These are phyloP conservation scores for Griposia aprilina DNA, from an alignment of 2,888 invertebrate genomes.

Conservation along the genomic window DNA sequence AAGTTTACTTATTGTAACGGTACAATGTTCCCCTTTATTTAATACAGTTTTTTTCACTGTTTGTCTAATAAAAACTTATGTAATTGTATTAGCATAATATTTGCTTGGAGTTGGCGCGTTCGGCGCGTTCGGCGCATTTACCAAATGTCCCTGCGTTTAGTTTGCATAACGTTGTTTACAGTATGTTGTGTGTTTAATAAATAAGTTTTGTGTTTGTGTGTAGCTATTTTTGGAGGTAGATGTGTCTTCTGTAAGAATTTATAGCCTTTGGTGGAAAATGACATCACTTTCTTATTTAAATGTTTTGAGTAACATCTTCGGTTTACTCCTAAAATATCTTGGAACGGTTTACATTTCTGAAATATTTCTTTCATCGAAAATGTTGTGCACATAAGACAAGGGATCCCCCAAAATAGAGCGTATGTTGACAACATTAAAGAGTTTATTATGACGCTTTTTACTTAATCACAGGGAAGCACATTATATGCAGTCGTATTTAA, in stretches of 20 bases:
- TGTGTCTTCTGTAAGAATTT: neutral
- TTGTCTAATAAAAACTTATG: conserved; percentile 67
- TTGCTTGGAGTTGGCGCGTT: conserved; percentile 43
- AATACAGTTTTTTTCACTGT: conserved; percentile 63
- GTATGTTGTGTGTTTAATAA: conserved; percentile 37
- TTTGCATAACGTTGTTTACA: conserved; percentile 42
- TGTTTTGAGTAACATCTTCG: neutral
- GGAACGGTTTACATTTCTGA: neutral
- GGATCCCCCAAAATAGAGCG: neutral
- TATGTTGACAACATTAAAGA: neutral
- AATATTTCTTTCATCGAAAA: neutral
- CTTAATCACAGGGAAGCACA: neutral
- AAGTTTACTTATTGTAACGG: conserved; percentile 54
- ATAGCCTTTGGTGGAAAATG: neutral
- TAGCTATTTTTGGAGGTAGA: neutral
- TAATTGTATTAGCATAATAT: conserved; percentile 68
- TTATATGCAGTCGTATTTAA: neutral
- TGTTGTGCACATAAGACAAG: neutral
- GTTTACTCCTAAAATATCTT: neutral
- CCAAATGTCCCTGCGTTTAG: conserved; percentile 50
- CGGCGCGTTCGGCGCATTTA: conserved; percentile 40
- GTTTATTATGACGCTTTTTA: neutral
- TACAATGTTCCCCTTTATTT: conserved; percentile 58
- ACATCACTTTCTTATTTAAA: neutral
- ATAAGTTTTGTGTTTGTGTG: conserved; percentile 18